Evolutionary conservation across 2,113 vertebrate genomes (phyloP), one percentile per base, ranked within the genome.

Genomic region (Oenanthe melanoleuca): DNA sequence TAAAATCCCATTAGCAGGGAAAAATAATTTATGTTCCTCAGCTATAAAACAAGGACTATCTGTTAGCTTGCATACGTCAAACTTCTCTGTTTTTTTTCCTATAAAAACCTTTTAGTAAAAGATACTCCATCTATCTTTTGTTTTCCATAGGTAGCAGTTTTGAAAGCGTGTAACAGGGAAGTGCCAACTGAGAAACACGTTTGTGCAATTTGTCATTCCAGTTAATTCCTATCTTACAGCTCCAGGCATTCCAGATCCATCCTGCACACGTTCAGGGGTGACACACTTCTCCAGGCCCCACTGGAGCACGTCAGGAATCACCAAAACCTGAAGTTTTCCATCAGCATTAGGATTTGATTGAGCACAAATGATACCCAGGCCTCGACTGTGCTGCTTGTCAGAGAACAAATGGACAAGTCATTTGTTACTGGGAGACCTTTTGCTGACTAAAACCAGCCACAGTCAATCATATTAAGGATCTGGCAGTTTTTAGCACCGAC

Each of bases 341-440:
- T 96, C 93, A 94, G 87, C 80, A 55, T 90, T 88, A 74, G 61
- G 24, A 24, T 88, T 86, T 95, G 95, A 94, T 53, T 78, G 88
- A 95, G 52, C 2, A 2, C 44, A 84, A 95, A 88, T 60, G 69
- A 89, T 71, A 52, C 31, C 93, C 33, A 14, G 75, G 79, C 72
- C 83, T 81, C 3, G 0, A 17, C 59, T 56, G 65, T 60, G 81
- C 60, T 79, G 77, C 84, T 89, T 95, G 84, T 96, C 94, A 92
- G 84, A 77, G 81, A 89, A 80, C 17, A 86, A 94, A 88, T 16
- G 63, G 88, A 93, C 93, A 80, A 78, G 86, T 28, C 31, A 77
- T 97, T 97, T 95, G 88, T 97, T 91, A 86, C 79, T 33, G 13
- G 50, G 80, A 92, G 89, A 78, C 91, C 95, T 97, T 92, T 77